phyloP scores from a whole-genome alignment of 2,113 vertebrate genomes.

The Butastur rufipennis region DNA sequence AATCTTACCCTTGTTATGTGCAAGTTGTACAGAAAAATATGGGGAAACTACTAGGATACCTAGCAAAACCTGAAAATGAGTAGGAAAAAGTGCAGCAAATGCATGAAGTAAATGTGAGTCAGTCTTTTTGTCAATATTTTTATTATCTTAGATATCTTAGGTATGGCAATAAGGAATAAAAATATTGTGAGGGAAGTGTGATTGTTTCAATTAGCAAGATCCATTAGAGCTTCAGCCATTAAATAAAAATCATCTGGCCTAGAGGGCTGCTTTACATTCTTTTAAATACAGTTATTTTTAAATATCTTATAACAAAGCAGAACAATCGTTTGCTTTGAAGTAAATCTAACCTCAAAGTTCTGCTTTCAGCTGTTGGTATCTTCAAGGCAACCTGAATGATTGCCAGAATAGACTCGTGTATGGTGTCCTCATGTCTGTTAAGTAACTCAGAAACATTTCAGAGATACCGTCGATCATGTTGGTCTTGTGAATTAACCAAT shows the following conservation, averaged over 20 bases:
- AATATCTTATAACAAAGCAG: neutral
- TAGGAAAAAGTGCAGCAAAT: neutral
- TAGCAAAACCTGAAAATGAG: neutral
- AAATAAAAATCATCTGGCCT: constrained; percentile 15
- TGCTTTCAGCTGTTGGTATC: neutral
- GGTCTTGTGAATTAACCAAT: neutral
- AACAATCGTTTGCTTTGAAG: neutral
- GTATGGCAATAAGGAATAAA: neutral
- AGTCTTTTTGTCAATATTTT: neutral
- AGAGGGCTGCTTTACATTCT: neutral
- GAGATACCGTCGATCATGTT: neutral
- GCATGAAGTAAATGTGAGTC: neutral
- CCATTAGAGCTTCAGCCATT: neutral
- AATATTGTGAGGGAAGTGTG: neutral
- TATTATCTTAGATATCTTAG: neutral
- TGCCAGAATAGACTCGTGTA: neutral
- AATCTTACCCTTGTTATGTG: neutral
- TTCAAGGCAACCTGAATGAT: neutral
- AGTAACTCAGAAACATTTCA: neutral
- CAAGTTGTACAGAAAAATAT: neutral
- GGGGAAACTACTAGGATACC: neutral
- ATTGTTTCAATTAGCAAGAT: constrained; percentile 1
- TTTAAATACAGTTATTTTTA: neutral
- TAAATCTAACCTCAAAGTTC: constrained; percentile 33
- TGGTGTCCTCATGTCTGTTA: constrained; percentile 3